Percentiles rank a stretch among this genome's conserved stretches.
Conservation (phyloP, 1,140 invertebrate genomes). For the Pseudomyrmex dendroicus region DNA sequence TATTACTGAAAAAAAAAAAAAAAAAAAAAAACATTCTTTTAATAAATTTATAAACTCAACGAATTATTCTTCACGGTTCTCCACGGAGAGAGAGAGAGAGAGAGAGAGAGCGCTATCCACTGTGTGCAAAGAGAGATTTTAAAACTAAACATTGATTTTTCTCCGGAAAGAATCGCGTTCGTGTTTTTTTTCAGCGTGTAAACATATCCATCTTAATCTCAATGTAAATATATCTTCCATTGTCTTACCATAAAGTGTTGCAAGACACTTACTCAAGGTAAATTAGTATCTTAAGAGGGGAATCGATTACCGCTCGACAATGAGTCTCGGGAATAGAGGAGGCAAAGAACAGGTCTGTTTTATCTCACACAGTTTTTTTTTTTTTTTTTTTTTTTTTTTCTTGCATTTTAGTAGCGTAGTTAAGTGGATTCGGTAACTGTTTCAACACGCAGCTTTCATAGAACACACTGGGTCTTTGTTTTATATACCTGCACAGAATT, state of each 20-base stretch:
- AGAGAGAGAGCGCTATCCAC: too few relatives aligned
- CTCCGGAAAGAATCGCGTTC: neutral
- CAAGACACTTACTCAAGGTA: neutral
- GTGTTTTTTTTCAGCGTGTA: neutral
- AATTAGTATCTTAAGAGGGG: slow-evolving; percentile 22
- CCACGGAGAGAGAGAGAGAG: too few relatives aligned
- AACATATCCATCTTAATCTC: slow-evolving; percentile 39
- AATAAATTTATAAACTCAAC: too few relatives aligned
- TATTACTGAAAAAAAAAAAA: neutral
- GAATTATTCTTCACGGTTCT: too few relatives aligned
- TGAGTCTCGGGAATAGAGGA: neutral
- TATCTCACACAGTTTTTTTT: neutral
- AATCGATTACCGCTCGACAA: slow-evolving; percentile 11
- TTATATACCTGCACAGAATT: neutral
- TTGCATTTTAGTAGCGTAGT: slow-evolving; percentile 8
- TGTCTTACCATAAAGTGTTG: neutral
- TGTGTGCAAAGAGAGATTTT: too few relatives aligned
- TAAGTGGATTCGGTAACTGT: slow-evolving; percentile 5
- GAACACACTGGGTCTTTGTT: neutral
- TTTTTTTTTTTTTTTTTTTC: neutral
- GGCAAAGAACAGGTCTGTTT: neutral
- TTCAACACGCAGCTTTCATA: slow-evolving; percentile 15
- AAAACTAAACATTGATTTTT: too few relatives aligned
- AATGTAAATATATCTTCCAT: slow-evolving; percentile 15
- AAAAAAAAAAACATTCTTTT: too few relatives aligned